A percentile compares a stretch with the other conserved stretches of the same genome.
Conservation (phyloP, 2,113 vertebrate species). For the Chamaetylas fuelleborni region DNA sequence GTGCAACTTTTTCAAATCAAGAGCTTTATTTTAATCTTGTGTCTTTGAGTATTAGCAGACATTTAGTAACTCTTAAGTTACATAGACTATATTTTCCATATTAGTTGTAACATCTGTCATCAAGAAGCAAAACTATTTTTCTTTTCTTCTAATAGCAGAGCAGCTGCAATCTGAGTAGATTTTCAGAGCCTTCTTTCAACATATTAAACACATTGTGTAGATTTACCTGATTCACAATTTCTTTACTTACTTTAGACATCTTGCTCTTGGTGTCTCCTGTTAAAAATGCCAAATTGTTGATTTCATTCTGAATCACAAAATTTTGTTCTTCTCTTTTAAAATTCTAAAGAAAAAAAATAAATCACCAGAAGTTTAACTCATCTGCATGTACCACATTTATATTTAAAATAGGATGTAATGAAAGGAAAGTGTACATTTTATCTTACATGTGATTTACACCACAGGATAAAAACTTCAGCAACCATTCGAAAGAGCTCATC, state of each 20-base stretch:
- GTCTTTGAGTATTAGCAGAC: background rate
- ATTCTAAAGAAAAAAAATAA: constrained; percentile 77
- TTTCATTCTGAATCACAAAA: constrained; percentile 99
- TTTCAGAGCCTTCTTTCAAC: background rate
- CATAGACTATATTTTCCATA: background rate
- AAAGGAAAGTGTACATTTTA: background rate
- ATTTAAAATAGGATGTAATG: background rate
- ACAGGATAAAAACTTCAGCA: constrained; percentile 97
- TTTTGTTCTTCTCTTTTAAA: constrained; percentile 99
- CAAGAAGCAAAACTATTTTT: background rate
- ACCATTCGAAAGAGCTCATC: constrained; percentile 98
- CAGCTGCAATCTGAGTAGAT: background rate
- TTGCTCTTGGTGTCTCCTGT: constrained; percentile 98
- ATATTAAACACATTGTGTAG: background rate
- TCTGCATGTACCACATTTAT: background rate
- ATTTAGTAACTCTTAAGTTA: background rate
- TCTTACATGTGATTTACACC: constrained; percentile 98
- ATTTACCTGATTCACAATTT: background rate
- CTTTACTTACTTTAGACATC: constrained; percentile 92
- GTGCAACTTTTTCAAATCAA: background rate
- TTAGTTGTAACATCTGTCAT: background rate
- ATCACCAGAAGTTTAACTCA: background rate
- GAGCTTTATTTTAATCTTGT: background rate
- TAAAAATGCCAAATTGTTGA: constrained; percentile 98
- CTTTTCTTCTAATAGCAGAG: background rate